Base-by-base conservation (phyloP, 2,888 invertebrate genomes). In the Melanostoma mellinum region DNA sequence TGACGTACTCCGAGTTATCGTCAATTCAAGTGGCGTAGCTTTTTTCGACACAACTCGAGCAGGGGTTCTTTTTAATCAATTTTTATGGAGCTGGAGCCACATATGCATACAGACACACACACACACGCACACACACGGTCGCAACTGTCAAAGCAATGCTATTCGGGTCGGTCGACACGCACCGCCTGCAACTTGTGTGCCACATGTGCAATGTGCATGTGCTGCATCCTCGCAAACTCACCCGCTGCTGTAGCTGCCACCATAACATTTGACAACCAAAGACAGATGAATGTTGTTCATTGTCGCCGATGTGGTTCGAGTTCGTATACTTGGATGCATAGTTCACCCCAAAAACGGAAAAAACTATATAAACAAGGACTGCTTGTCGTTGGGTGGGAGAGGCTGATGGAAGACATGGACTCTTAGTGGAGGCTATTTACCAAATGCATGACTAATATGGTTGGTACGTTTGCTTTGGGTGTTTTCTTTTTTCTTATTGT, bases 91-190 rank as follows among this genome's bases (percentile, higher is more conserved):
- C 61, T 44, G 67, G 50, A 36, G 56, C 63, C 63, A 20, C 20
- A 20, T 20, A 20, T 20, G 20, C 1, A 20, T 20, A 20, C 20
- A 20, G 0, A 20, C 20, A 20, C 20, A 20, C 20, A 20, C 20
- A 20, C 20, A 20, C 20, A 20, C 20, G 20, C 20, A 20, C 20
- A 20, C 20, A 20, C 20, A 20, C 20, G 20, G 1, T 20, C 20
- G 1, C 20, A 20, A 63, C 63, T 50, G 61, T 61, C 61, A 61
- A 9, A 48, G 61, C 61, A 52, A 55, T 52, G 80, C 63, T 69
- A 78, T 82, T 77, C 77, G 74, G 79, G 79, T 84, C 79, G 84
- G 65, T 74, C 72, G 84, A 84, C 79, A 84, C 79, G 84, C 84
- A 84, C 65, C 74, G 74, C 79, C 71, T 84, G 74, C 84, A 58